phyloP scores from a whole-genome alignment of 2,113 vertebrate species.

The Indri indri region DNA sequence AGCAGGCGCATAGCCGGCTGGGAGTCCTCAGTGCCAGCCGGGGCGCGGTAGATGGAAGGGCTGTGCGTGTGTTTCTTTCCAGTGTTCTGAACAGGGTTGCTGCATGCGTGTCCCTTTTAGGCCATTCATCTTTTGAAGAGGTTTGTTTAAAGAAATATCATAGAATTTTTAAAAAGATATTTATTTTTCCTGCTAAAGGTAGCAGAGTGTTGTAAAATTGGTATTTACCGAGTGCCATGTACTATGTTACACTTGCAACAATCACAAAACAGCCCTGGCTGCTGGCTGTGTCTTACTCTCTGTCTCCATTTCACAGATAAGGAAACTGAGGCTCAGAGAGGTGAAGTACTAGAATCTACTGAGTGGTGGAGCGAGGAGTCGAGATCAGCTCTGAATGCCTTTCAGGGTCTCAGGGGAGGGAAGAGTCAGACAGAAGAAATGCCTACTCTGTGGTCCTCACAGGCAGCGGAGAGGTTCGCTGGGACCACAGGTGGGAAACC shows the following conservation, averaged over 20 bases:
- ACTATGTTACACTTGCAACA: neutral
- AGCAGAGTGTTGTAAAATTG: neutral
- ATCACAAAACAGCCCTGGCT: neutral
- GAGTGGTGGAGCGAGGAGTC: neutral
- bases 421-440: neutral
- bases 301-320: neutral
- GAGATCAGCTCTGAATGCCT: neutral
- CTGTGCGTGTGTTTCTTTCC: neutral
- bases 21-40: neutral
- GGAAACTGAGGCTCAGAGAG: neutral
- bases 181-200: neutral
- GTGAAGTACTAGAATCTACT: neutral
- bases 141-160: neutral
- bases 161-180: neutral
- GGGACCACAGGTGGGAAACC: neutral
- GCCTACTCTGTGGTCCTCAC: neutral
- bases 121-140: neutral
- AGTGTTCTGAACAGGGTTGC: neutral
- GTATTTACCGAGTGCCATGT: neutral
- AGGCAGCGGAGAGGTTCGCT: neutral
- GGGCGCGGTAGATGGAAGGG: neutral
- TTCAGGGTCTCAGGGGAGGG: neutral
- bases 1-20: neutral
- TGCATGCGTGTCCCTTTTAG: neutral
- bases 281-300: neutral